Percentiles rank a stretch among this genome's conserved stretches.
These are phyloP conservation scores for Tipula helvola DNA, from an alignment of 2,888 invertebrate species.

Conservation along the genomic window DNA sequence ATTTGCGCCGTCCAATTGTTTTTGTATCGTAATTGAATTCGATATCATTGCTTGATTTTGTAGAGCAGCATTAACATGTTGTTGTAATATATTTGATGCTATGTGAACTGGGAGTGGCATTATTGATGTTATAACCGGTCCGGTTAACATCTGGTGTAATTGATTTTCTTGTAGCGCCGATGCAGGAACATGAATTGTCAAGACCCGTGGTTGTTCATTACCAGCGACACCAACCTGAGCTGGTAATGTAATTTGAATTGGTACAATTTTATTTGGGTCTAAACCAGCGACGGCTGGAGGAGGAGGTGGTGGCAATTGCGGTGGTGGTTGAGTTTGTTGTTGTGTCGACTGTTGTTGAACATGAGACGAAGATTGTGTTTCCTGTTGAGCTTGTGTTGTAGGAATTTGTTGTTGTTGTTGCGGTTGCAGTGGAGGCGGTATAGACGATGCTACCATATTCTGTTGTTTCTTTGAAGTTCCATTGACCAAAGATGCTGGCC, in stretches of 20 bases:
- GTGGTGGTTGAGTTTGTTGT: conserved; percentile 22
- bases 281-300: conserved; percentile 36
- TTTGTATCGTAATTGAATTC: conserved; percentile 31
- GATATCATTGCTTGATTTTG: conserved; percentile 39
- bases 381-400: conserved; percentile 17
- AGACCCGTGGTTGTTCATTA: conserved; percentile 52
- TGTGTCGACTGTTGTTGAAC: conserved; percentile 17
- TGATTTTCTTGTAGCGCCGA: conserved; percentile 65
- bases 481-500: neutral
- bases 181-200: conserved; percentile 84
- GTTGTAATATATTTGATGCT: conserved; percentile 73
- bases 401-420: conserved; percentile 24
- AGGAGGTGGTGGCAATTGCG: conserved; percentile 22
- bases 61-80: conserved; percentile 73
- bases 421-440: neutral
- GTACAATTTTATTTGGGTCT: conserved; percentile 43
- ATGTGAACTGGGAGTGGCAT: conserved; percentile 72
- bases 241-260: conserved; percentile 64
- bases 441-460: neutral
- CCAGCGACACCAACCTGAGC: conserved; percentile 61
- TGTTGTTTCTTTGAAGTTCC: conserved; percentile 6
- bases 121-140: conserved; percentile 79
- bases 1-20: conserved; percentile 50
- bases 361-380: conserved; percentile 16
- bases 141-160: conserved; percentile 60